Base-by-base conservation (phyloP, 1,140 invertebrate species). In the Neotoxoptera formosana region DNA sequence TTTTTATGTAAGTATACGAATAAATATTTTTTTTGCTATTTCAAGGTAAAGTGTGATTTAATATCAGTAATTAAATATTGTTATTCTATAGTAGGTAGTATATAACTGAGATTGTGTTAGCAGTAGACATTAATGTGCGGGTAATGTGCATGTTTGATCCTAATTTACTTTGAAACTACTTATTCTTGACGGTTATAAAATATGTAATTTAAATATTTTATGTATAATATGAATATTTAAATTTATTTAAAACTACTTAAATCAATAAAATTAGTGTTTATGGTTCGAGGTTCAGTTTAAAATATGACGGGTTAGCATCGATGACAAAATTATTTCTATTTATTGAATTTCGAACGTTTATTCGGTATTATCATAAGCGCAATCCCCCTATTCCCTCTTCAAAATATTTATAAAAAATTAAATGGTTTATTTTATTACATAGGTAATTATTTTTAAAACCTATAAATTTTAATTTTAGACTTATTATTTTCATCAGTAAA, bases 31-130 rank as follows among this genome's bases (percentile, higher is more conserved):
- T 89, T 89, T 89, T 87, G 20, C n/a, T 53, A 53, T 51, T 48
- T n/a, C 11, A 53, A 89, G 48, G 48, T 53, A 23, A 53, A 34
- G 47, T 53, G 41, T 53, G n/a, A 89, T 89, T 89, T 89, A 53
- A 89, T 89, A 53, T 89, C 87, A 51, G 87, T 53, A 89, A 89
- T 89, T 89, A 89, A 89, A 89, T 89, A 53, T 76, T 89, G 41
- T 53, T 53, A 23, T 34, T 53, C 23, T 81, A n/a, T 48, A 53
- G 25, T 89, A 88, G 7, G 47, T 88, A 88, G 7, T 88, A 48
- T 88, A 51, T 87, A 84, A 47, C 41, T 86, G 25, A 86, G 25
- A 47, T 86, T 86, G 45, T 86, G 41, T 86, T 47, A 86, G 9
- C 11, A 41, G 86, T 30, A 17, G 45, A 53, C 20, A 89, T 89